A percentile compares a stretch with the other conserved stretches of the same genome.
phyloP scores from a whole-genome alignment of 2,888 invertebrate genomes.

The Listrodromus nycthemerus region DNA sequence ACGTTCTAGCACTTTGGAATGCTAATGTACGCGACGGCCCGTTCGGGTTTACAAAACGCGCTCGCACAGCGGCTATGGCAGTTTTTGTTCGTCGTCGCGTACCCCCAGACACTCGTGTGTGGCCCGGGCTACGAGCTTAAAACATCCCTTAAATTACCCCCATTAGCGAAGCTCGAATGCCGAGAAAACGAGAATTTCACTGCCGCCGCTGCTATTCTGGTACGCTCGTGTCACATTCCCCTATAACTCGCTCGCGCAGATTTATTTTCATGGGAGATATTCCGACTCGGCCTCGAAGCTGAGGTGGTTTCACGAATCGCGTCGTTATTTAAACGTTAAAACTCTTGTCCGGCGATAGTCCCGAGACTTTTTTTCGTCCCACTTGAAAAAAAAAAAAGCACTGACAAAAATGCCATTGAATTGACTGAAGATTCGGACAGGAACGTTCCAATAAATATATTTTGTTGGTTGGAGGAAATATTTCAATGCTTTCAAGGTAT shows the following conservation, averaged over 20 bases:
- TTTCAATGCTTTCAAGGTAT: too few relatives aligned
- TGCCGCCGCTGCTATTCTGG: slow-evolving; percentile 73
- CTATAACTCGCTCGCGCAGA: slow-evolving; percentile 74
- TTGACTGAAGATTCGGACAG: too few relatives aligned
- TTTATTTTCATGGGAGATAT: slow-evolving; percentile 83
- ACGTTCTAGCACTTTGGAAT: slow-evolving; percentile 77
- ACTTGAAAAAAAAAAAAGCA: too few relatives aligned
- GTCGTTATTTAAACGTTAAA: slow-evolving; percentile 45
- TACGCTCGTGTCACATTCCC: slow-evolving; percentile 8
- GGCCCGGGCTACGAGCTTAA: slow-evolving; percentile 78
- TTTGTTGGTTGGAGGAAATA: too few relatives aligned
- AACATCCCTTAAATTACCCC: slow-evolving; percentile 84
- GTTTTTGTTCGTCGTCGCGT: slow-evolving; percentile 78
- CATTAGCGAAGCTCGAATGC: slow-evolving; percentile 83
- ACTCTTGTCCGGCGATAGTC: background rate
- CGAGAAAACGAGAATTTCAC: slow-evolving; percentile 82
- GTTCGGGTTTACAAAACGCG: slow-evolving; percentile 68
- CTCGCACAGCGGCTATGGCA: slow-evolving; percentile 16
- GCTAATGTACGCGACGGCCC: slow-evolving; percentile 80
- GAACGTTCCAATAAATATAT: too few relatives aligned
- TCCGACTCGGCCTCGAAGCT: slow-evolving; percentile 60
- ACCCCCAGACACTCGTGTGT: slow-evolving; percentile 73
- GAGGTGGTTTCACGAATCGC: slow-evolving; percentile 58
- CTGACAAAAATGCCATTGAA: too few relatives aligned
- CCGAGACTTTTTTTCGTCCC: too few relatives aligned